Conservation (phyloP, 2,113 vertebrate species). For the Piaya cayana region DNA sequence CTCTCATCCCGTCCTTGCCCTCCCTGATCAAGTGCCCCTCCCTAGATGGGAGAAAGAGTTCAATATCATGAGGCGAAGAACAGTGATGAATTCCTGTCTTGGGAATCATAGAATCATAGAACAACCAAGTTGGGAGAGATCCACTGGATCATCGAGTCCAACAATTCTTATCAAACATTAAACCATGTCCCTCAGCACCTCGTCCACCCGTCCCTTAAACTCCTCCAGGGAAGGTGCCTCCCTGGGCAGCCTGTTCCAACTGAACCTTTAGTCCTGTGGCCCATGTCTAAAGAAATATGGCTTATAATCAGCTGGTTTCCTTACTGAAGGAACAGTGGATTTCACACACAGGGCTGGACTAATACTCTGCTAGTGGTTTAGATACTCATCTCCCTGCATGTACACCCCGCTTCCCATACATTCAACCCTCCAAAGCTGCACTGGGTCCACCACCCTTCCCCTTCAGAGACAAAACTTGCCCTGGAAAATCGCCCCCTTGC, state of each 20-base stretch:
- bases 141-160: no score
- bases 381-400: rapidly evolving
- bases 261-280: not conserved
- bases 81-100: rapidly evolving
- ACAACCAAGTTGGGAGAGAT: no score
- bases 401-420: no score
- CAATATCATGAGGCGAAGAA: not conserved
- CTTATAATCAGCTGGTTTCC: not conserved
- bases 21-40: no score
- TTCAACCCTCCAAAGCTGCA: not conserved
- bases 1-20: no score
- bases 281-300: not conserved
- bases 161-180: no score
- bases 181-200: no score
- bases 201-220: no score
- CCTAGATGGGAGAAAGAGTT: not conserved
- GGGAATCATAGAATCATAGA: no score
- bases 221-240: no score
- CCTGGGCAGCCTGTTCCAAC: no score
- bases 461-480: not conserved
- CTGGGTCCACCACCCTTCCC: not conserved
- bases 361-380: not conserved
- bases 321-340: not conserved
- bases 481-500: not conserved
- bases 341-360: not conserved